phyloP scores from a whole-genome alignment of 2,113 vertebrate genomes.

The Nycticryphes semicollaris region DNA sequence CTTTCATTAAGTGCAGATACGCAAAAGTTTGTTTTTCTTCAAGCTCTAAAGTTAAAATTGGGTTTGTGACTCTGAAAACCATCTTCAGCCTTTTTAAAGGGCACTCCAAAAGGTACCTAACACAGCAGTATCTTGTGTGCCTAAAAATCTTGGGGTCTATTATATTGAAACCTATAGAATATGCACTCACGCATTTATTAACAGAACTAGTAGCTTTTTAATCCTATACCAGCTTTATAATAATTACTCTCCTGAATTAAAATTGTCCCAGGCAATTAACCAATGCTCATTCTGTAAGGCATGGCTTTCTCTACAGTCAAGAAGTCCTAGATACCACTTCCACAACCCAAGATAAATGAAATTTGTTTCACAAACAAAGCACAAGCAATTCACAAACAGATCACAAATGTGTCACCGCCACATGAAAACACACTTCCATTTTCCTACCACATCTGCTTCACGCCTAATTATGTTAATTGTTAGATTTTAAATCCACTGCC shows the following conservation, averaged over 20 bases:
- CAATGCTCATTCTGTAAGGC: background rate
- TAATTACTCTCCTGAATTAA: background rate
- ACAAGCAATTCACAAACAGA: background rate
- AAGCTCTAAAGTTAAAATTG: background rate
- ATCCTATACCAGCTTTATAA: background rate
- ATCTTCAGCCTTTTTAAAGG: background rate
- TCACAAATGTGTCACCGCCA: background rate
- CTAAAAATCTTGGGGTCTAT: background rate
- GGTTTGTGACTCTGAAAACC: background rate
- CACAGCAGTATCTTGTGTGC: background rate
- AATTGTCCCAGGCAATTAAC: background rate
- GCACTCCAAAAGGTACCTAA: background rate
- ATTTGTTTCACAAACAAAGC: background rate
- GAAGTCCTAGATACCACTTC: background rate
- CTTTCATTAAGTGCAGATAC: slow-evolving; percentile 6
- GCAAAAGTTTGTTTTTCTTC: background rate
- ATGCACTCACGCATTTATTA: background rate
- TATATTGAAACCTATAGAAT: background rate
- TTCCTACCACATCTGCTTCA: background rate
- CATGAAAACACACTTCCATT: background rate
- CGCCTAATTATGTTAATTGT: background rate
- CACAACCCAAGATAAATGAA: background rate
- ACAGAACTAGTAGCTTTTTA: background rate
- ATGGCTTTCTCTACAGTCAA: background rate
- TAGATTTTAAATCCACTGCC: background rate